Base-by-base conservation (phyloP, 1,140 invertebrate genomes). In the Chlorops oryzae region DNA sequence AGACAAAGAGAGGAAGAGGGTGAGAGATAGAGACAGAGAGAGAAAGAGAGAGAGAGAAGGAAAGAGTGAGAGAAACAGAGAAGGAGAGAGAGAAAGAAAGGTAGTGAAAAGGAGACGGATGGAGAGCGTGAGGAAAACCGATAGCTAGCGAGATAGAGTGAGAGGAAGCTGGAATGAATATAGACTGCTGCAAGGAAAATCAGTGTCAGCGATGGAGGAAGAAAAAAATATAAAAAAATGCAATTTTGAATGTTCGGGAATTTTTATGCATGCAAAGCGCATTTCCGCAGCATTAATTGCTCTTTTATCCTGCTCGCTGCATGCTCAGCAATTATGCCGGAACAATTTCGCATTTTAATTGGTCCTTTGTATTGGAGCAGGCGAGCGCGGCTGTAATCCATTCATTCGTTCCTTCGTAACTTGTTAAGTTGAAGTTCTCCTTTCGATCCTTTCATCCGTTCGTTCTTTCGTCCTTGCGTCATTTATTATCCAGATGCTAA, bases 231-330 rank as follows among this genome's bases (percentile, higher is more conserved):
- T n/a, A n/a, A n/a, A n/a, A n/a, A n/a, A n/a, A n/a, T n/a, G n/a
- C n/a, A n/a, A 22, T 34, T 20, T 12, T 13, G 13, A 15, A 15
- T 22, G n/a, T 38, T 47, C 37, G 5, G 52, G 20, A 56, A 66
- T 61, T 66, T 66, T 66, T 63, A 63, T 66, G 64, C 64, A 66
- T 66, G 59, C 61, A 59, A 66, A 57, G 63, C 63, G 63, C 63
- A 66, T 66, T 66, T 66, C 54, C 59, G 51, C 37, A 52, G 27
- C 59, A 61, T 59, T 67, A 67, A 67, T 67, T 67, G 64, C 64
- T 67, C 59, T 62, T 64, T 67, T 64, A 62, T 64, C 47, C 37
- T 25, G 17, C 27, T 18, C 28, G 51, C 49, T 61, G 60, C 60
- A 55, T 58, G 50, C 53, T 54, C 64, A 56, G 65, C 64, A 64